Percentiles rank a stretch among this genome's conserved stretches.
Conservation (phyloP, 2,888 invertebrate genomes). For the Sylvicola fuscatus region DNA sequence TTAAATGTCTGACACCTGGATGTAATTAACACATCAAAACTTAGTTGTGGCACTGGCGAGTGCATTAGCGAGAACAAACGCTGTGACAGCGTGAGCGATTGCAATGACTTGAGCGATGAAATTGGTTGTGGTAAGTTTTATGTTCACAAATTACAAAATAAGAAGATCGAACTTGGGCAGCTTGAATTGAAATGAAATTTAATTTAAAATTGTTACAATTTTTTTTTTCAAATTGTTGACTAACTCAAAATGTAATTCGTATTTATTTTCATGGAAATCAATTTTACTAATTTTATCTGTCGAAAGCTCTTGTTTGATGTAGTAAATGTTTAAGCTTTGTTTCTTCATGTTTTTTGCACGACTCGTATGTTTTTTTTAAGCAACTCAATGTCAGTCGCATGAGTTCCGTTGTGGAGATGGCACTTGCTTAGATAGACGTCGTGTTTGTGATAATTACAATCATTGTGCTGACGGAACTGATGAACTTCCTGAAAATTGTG, state of each 20-base stretch:
- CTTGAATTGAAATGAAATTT: too few species aligned
- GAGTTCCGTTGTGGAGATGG: constrained; percentile 27
- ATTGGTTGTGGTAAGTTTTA: constrained; percentile 32
- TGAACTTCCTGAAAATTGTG: constrained; percentile 16
- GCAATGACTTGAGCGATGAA: constrained; percentile 41
- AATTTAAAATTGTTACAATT: too few species aligned
- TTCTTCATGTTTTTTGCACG: not conserved
- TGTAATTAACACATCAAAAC: constrained; percentile 1
- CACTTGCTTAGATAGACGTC: constrained; percentile 26
- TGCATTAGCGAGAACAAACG: constrained; percentile 35
- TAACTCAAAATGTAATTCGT: too few species aligned
- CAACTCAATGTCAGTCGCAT: constrained; percentile 5
- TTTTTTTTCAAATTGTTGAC: too few species aligned
- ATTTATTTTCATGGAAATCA: too few species aligned
- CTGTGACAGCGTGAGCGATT: constrained; percentile 34
- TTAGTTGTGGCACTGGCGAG: constrained; percentile 35
- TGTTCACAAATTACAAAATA: too few species aligned
- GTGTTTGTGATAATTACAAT: constrained; percentile 32
- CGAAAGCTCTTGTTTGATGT: too few species aligned
- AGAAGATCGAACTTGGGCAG: too few species aligned
- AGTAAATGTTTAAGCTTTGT: too few species aligned
- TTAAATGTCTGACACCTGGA: not conserved
- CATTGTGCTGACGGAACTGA: constrained; percentile 39
- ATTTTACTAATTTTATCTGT: too few species aligned
- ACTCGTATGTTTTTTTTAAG: not conserved